Evolutionary conservation across 2,888 invertebrate genomes (phyloP).

Genomic region (Tachystola acroxantha): DNA sequence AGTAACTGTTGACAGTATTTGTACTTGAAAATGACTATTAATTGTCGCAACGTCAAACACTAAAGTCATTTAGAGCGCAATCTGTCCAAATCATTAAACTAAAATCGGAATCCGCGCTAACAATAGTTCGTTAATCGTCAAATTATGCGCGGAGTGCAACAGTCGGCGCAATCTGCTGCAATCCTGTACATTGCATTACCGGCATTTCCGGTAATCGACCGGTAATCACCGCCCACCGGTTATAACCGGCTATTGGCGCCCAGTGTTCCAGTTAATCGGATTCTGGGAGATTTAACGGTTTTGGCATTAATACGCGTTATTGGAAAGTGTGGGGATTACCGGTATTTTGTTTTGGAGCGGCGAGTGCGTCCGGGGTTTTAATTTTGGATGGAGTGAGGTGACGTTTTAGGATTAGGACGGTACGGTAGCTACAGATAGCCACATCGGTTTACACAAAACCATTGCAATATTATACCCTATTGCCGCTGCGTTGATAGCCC

Average conservation of each 20-base stretch:
- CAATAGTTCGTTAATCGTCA: constrained; percentile 6
- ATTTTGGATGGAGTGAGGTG: not conserved
- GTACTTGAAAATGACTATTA: no score
- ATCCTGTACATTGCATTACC: constrained; percentile 1
- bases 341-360: not conserved
- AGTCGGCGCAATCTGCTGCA: constrained; percentile 8
- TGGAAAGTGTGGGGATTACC: not conserved
- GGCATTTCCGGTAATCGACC: constrained; percentile 1
- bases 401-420: not conserved
- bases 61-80: not conserved
- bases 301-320: constrained; percentile 15
- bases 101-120: not conserved
- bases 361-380: not conserved
- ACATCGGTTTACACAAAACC: no score
- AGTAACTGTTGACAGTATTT: no score
- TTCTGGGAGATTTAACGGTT: constrained; percentile 28
- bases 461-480: no score
- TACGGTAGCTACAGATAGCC: no score
- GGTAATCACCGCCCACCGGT: constrained; percentile 15
- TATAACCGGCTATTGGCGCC: constrained; percentile 29
- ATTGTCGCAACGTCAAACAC: not conserved
- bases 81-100: not conserved
- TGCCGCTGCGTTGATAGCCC: no score
- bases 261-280: constrained; percentile 37
- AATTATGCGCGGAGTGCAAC: constrained; percentile 12